These are phyloP conservation scores for Jaculus jaculus DNA, from an alignment of 2,113 vertebrate genomes.

Conservation along the genomic window DNA sequence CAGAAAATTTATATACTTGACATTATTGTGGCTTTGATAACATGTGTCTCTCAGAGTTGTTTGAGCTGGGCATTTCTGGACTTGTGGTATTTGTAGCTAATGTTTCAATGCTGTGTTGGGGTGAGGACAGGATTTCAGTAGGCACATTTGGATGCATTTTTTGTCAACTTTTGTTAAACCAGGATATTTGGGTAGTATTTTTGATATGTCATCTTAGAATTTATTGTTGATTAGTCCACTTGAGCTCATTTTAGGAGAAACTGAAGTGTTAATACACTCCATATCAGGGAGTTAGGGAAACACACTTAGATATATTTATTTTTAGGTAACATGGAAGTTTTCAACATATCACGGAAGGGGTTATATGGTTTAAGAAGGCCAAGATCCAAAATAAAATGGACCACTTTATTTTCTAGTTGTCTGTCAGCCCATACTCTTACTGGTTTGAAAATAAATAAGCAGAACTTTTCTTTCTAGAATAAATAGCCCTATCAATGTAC, in stretches of 20 bases:
- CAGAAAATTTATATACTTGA: not conserved
- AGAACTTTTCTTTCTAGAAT: constrained; percentile 2
- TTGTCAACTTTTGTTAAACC: constrained; percentile 22
- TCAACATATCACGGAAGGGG: not conserved
- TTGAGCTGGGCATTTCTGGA: not conserved
- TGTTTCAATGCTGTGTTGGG: not conserved
- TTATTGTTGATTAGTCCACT: not conserved
- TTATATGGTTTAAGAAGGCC: constrained; percentile 18
- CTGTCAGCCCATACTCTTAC: constrained; percentile 15
- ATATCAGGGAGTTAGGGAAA: not conserved
- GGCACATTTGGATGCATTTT: not conserved
- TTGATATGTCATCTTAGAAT: not conserved
- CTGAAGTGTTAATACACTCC: not conserved
- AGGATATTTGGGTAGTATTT: constrained; percentile 22
- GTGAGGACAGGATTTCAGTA: not conserved
- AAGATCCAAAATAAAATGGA: constrained; percentile 37
- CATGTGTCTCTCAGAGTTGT: not conserved
- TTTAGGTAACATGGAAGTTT: constrained; percentile 9
- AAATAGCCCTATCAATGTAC: not conserved
- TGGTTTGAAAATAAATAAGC: constrained; percentile 64
- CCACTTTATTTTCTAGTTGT: constrained; percentile 63
- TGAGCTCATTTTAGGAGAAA: constrained; percentile 25
- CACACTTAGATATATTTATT: not conserved
- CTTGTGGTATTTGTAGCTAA: not conserved
- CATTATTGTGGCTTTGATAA: not conserved